phyloP scores from a whole-genome alignment of 2,888 invertebrate genomes.

The Eurois occulta region DNA sequence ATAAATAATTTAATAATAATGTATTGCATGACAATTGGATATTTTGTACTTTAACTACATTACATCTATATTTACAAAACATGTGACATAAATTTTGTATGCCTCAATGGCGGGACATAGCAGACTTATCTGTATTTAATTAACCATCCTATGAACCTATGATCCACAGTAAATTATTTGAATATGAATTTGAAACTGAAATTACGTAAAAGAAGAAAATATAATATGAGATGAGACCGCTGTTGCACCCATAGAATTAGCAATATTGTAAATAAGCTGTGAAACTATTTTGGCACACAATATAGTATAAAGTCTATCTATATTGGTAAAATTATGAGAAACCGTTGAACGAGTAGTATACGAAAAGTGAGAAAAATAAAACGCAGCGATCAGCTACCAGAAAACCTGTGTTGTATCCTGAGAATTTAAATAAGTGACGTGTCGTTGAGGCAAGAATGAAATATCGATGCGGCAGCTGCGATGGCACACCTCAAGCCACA shows the following conservation, averaged over 20 bases:
- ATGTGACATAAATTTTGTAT: no score
- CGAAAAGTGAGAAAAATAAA: background rate
- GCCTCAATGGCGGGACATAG: no score
- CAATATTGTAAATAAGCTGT: background rate
- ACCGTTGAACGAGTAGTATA: background rate
- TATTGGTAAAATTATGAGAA: no score
- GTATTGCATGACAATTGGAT: no score
- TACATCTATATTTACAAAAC: no score
- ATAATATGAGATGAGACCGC: background rate
- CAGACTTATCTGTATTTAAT: no score
- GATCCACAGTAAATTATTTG: no score
- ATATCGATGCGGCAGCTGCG: slow-evolving; percentile 11
- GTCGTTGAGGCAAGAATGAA: slow-evolving; percentile 12
- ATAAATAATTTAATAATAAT: no score
- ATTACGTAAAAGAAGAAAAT: background rate
- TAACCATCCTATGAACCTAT: no score
- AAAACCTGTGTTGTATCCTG: slow-evolving; percentile 1
- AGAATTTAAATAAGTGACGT: slow-evolving; percentile 28
- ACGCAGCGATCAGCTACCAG: background rate
- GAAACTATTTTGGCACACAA: background rate
- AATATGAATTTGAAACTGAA: no score
- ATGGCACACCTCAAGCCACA: slow-evolving; percentile 4
- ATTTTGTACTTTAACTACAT: no score
- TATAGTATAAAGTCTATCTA: background rate
- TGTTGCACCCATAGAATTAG: background rate